Conservation (phyloP, 2,797 vertebrate species). For the Gymnothorax reevesii region DNA sequence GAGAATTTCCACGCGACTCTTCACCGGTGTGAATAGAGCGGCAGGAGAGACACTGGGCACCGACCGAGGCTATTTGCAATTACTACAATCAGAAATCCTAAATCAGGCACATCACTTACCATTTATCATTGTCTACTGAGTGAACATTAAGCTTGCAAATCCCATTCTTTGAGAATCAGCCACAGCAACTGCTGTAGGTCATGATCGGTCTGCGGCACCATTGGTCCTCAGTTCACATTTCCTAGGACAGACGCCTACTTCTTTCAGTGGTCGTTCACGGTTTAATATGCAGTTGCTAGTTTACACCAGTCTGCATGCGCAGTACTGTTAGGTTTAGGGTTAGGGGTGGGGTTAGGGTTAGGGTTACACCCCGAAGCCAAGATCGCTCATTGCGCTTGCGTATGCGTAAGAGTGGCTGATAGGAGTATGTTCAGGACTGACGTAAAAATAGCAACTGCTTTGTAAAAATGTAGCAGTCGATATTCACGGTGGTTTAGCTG, state of each 20-base stretch:
- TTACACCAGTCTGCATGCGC: neutral
- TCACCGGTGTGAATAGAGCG: neutral
- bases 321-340: too few species aligned
- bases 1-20: neutral
- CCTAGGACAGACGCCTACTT: neutral
- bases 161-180: slow-evolving; percentile 50
- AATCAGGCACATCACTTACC: slow-evolving; percentile 55
- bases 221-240: slow-evolving; percentile 20
- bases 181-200: slow-evolving; percentile 40
- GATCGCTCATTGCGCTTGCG: too few species aligned
- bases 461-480: too few species aligned
- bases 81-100: neutral
- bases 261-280: slow-evolving; percentile 30
- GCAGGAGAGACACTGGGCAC: neutral
- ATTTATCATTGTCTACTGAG: slow-evolving; percentile 71
- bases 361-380: too few species aligned
- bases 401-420: too few species aligned
- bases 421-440: too few species aligned
- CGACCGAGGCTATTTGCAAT: neutral
- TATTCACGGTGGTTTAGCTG: neutral
- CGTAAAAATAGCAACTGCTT: too few species aligned
- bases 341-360: too few species aligned
- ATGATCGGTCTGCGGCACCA: slow-evolving; percentile 35
- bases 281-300: slow-evolving; percentile 5
- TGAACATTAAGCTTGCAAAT: slow-evolving; percentile 58